phyloP scores from a whole-genome alignment of 1,140 invertebrate genomes.

The Polypedilum pembai region DNA sequence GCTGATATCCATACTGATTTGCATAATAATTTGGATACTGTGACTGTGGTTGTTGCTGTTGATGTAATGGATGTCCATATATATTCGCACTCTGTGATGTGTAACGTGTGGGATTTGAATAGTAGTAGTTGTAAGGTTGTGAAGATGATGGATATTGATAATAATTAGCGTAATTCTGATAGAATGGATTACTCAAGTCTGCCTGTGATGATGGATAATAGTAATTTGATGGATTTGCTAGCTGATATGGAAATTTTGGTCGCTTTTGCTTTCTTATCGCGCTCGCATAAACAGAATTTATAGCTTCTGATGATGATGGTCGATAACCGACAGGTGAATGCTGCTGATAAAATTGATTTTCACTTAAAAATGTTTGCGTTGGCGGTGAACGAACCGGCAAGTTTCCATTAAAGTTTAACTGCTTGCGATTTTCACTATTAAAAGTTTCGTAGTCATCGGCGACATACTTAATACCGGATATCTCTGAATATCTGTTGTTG shows the following conservation, averaged over 20 bases:
- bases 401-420: slow-evolving; percentile 24
- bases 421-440: slow-evolving; percentile 9
- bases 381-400: not conserved
- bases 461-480: not conserved
- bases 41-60: not conserved
- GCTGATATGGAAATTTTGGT: slow-evolving; percentile 5
- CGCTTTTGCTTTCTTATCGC: slow-evolving; percentile 5
- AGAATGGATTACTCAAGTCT: slow-evolving; percentile 9
- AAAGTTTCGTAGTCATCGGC: not conserved
- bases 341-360: slow-evolving; percentile 4
- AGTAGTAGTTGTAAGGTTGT: not conserved
- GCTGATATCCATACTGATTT: slow-evolving; percentile 24
- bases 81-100: slow-evolving; percentile 21
- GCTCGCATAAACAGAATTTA: not conserved
- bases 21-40: slow-evolving; percentile 26
- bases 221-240: not conserved
- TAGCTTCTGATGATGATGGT: not conserved
- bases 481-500: slow-evolving; percentile 11
- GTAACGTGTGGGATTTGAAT: slow-evolving; percentile 13
- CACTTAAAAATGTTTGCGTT: not conserved
- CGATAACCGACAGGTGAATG: not conserved
- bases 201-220: not conserved
- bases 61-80: slow-evolving; percentile 15
- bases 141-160: slow-evolving; percentile 9
- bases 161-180: slow-evolving; percentile 26